Percentiles rank a stretch among this genome's conserved stretches.
These are phyloP conservation scores for Apostichopus parvimensis DNA, from an alignment of 35 echinoderm and acorn worm genomes.

Conservation along the genomic window DNA sequence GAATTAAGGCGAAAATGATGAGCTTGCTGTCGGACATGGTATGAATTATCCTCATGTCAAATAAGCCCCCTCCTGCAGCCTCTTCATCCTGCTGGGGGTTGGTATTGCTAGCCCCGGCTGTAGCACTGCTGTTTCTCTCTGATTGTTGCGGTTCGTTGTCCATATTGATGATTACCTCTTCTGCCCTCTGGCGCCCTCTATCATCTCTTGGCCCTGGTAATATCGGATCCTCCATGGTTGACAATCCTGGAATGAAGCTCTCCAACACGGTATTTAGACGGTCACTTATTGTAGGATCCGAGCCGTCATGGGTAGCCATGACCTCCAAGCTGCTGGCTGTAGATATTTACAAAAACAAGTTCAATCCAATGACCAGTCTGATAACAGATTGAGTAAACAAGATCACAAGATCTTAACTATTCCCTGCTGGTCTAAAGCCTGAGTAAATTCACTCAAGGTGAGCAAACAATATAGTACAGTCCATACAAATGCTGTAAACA, in stretches of 20 bases:
- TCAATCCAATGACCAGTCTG: no score
- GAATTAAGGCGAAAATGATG: constrained; percentile 16
- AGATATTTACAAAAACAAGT: not conserved
- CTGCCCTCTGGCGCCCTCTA: constrained; percentile 19
- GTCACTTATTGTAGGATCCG: constrained; percentile 13
- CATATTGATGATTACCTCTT: constrained; percentile 47
- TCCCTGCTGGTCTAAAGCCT: no score
- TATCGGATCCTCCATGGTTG: constrained; percentile 33
- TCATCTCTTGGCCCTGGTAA: not conserved
- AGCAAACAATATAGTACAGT: no score
- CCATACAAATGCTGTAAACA: no score
- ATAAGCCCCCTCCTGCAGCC: not conserved
- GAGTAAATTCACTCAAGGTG: no score
- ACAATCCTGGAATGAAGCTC: constrained; percentile 43
- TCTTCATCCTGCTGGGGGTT: not conserved
- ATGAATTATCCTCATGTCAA: constrained; percentile 33
- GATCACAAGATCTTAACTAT: no score
- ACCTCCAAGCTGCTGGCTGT: not conserved
- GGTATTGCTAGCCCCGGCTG: not conserved
- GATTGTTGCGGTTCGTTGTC: not conserved
- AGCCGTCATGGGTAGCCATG: constrained; percentile 18
- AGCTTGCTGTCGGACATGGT: constrained; percentile 27
- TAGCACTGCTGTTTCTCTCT: not conserved
- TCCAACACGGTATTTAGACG: constrained; percentile 29
- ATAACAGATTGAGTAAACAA: no score